Evolutionary conservation across 2,113 vertebrate species (phyloP).

Genomic region (Leptobrachium ailaonicum): DNA sequence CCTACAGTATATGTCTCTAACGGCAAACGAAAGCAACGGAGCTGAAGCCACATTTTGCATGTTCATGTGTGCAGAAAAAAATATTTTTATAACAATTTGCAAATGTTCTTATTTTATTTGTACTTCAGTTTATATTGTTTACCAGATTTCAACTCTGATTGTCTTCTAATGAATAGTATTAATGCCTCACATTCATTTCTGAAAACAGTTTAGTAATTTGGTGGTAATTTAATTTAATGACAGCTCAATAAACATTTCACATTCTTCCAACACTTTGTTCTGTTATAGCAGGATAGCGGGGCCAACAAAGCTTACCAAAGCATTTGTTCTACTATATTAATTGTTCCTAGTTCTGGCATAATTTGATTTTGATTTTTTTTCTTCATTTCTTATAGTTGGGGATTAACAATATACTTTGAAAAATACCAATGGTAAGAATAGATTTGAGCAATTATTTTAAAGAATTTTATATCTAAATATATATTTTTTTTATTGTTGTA

Average conservation of each 20-base stretch:
- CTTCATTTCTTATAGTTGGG: slow-evolving; percentile 76
- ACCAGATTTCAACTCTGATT: neutral
- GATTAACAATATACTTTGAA: slow-evolving; percentile 85
- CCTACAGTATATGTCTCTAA: no score
- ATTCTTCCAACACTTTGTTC: neutral
- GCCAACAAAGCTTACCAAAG: neutral
- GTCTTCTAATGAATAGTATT: neutral
- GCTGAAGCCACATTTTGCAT: no score
- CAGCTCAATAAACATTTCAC: neutral
- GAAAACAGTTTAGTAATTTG: neutral
- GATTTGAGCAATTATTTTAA: no score
- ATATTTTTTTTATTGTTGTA: no score
- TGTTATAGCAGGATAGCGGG: neutral
- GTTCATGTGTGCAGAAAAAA: no score
- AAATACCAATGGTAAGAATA: slow-evolving; percentile 90
- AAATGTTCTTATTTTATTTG: neutral
- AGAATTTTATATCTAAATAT: no score
- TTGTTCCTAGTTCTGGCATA: neutral
- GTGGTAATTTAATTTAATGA: neutral
- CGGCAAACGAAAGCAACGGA: no score
- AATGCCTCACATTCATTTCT: neutral
- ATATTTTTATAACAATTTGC: no score
- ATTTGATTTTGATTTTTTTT: slow-evolving; percentile 1
- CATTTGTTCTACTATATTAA: neutral
- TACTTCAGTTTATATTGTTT: neutral